Percentiles rank a stretch among this genome's conserved stretches.
Evolutionary conservation across 2,797 vertebrate genomes (phyloP).

Genomic region (Dromococcyx pavoninus): DNA sequence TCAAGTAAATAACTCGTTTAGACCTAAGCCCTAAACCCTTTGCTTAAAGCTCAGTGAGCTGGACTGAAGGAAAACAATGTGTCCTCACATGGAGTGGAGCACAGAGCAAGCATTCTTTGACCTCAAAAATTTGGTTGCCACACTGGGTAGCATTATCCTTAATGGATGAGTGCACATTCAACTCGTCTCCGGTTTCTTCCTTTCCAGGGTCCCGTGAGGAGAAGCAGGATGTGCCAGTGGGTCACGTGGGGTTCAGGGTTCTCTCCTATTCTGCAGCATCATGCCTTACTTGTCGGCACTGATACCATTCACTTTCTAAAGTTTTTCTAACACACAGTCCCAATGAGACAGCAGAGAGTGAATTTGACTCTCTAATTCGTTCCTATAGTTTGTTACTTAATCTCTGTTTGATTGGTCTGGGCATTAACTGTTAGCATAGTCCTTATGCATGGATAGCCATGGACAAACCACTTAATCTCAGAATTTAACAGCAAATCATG

Average conservation of each 20-base stretch:
- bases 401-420: not conserved
- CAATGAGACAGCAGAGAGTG: not conserved
- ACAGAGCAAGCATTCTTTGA: not conserved
- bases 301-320: not conserved
- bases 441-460: not conserved
- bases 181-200: not conserved
- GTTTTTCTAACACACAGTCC: not conserved
- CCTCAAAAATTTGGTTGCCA: not conserved
- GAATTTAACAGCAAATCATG: not conserved
- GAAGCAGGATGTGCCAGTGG: not conserved
- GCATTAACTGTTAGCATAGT: not conserved
- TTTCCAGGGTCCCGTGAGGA: accelerated
- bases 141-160: not conserved
- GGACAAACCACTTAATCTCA: not conserved
- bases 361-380: not conserved
- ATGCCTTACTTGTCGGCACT: not conserved
- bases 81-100: not conserved
- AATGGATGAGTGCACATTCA: not conserved
- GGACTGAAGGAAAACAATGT: not conserved
- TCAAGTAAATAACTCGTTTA: not conserved
- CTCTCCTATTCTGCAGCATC: not conserved
- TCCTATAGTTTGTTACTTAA: not conserved
- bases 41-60: not conserved
- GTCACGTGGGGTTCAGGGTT: accelerated
- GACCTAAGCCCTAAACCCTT: not conserved